phyloP scores from a whole-genome alignment of 2,113 vertebrate genomes.

The Physeter macrocephalus region DNA sequence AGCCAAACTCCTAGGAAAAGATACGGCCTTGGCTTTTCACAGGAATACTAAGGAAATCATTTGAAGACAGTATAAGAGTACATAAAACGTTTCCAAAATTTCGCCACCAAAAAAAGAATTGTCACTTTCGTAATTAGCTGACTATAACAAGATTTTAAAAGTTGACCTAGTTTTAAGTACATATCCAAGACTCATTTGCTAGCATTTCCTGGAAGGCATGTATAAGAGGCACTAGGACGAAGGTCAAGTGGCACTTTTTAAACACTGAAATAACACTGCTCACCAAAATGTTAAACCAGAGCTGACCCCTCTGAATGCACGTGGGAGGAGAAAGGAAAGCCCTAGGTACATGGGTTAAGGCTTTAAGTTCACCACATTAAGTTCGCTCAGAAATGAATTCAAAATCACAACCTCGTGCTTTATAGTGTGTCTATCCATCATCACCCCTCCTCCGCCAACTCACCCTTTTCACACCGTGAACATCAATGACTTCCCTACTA shows the following conservation, averaged over 20 bases:
- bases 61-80: neutral
- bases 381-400: rapidly evolving
- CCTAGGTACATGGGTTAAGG: rapidly evolving
- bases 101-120: neutral
- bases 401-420: rapidly evolving
- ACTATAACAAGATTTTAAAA: neutral
- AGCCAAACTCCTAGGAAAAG: neutral
- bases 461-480: rapidly evolving
- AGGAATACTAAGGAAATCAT: neutral
- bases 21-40: neutral
- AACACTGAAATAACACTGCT: neutral
- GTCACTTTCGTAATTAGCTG: neutral
- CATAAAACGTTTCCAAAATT: neutral
- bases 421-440: rapidly evolving
- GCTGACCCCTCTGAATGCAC: neutral
- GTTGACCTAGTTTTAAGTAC: neutral
- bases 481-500: neutral
- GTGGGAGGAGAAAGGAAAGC: neutral
- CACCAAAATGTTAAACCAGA: neutral
- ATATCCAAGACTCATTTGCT: neutral
- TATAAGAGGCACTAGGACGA: rapidly evolving
- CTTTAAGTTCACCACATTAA: neutral
- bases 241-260: neutral
- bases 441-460: rapidly evolving
- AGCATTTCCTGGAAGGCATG: rapidly evolving